These are phyloP conservation scores for Tyria jacobaeae DNA, from an alignment of 2,888 invertebrate genomes.

Conservation along the genomic window DNA sequence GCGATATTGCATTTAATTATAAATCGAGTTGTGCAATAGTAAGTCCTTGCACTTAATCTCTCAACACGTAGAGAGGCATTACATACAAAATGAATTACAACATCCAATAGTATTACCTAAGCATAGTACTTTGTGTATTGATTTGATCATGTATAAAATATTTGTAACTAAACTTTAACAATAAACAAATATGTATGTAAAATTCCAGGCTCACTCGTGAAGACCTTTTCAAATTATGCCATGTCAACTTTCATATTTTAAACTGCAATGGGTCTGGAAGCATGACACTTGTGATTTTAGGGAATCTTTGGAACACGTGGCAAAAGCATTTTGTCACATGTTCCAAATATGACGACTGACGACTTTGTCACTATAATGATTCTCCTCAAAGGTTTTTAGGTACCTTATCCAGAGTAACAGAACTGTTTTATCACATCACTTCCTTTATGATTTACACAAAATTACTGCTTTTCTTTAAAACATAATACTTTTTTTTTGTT, in stretches of 20 bases:
- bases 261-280: neutral
- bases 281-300: neutral
- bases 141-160: too few species aligned
- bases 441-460: too few species aligned
- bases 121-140: too few species aligned
- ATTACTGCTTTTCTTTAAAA: neutral
- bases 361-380: too few species aligned
- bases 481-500: constrained; percentile 59
- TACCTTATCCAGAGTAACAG: too few species aligned
- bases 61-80: neutral
- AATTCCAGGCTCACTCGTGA: neutral
- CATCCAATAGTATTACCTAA: too few species aligned
- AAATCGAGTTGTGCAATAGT: neutral
- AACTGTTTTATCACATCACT: too few species aligned
- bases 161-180: too few species aligned
- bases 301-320: neutral
- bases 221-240: constrained; percentile 1
- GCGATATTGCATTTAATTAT: neutral
- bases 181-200: neutral
- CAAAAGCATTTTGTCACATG: too few species aligned
- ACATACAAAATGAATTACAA: neutral
- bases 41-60: neutral
- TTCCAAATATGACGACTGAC: too few species aligned
- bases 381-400: too few species aligned
- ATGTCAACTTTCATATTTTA: neutral